phyloP scores from a whole-genome alignment of 2,113 vertebrate genomes.

The Rhea pennata region DNA sequence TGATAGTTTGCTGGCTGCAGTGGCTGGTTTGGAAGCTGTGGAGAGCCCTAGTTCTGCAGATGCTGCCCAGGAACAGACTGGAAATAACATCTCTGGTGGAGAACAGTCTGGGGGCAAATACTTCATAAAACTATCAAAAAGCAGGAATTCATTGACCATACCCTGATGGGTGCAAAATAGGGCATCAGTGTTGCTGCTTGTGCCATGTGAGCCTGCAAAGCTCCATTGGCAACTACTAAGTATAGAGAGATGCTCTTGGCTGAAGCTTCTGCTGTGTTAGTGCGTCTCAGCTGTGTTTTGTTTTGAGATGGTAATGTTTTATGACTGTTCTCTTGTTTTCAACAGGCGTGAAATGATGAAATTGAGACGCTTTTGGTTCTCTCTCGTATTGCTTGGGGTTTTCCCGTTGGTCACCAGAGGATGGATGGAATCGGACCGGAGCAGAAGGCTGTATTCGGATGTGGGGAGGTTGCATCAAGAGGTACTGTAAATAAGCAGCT shows the following conservation, averaged over 20 bases:
- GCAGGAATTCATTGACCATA: neutral
- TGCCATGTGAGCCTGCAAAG: neutral
- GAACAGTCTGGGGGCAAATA: neutral
- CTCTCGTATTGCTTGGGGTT: constrained; percentile 80
- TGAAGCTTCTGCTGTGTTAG: accelerated
- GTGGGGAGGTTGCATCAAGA: constrained; percentile 58
- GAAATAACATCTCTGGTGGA: neutral
- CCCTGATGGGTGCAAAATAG: neutral
- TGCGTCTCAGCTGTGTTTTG: neutral
- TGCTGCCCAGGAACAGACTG: neutral
- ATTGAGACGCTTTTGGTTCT: constrained; percentile 80
- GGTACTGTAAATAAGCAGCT: constrained; percentile 73
- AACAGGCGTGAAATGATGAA: constrained; percentile 84
- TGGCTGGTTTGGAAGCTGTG: neutral
- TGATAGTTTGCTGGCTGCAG: neutral
- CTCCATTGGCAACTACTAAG: accelerated
- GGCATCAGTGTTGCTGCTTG: accelerated
- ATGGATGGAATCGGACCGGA: constrained; percentile 75
- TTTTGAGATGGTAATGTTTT: neutral
- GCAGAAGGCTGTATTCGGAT: constrained; percentile 34
- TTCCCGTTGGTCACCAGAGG: constrained; percentile 76
- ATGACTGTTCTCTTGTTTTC: constrained; percentile 39
- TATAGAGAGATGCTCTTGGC: accelerated
- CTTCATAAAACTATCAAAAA: accelerated
- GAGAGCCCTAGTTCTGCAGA: neutral